Conservation (phyloP, 1,140 invertebrate species). For the Rhyacophila brunnea region DNA sequence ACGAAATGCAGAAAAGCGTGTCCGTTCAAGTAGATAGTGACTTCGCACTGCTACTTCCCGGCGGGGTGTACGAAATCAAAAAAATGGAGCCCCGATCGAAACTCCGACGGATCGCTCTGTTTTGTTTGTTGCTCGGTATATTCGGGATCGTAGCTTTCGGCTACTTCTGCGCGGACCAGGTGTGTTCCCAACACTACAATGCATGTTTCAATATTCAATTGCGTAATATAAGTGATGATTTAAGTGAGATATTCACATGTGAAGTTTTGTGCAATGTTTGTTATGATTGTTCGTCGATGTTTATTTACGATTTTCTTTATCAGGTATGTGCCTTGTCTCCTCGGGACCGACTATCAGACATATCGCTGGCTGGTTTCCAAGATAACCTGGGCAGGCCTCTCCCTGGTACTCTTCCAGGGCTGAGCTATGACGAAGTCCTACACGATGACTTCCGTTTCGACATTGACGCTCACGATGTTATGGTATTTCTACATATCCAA, state of each 20-base stretch:
- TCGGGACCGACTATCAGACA: constrained; percentile 53
- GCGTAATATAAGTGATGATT: neutral
- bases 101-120: constrained; percentile 71
- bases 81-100: constrained; percentile 74
- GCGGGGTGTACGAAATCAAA: constrained; percentile 71
- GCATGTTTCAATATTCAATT: neutral
- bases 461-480: constrained; percentile 89
- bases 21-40: constrained; percentile 76
- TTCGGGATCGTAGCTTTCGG: constrained; percentile 83
- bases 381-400: constrained; percentile 61
- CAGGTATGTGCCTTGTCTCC: constrained; percentile 73
- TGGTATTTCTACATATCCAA: constrained; percentile 98
- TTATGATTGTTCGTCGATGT: constrained; percentile 19
- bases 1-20: constrained; percentile 70
- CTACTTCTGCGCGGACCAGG: constrained; percentile 84
- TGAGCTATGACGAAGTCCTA: constrained; percentile 79
- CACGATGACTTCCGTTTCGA: constrained; percentile 86
- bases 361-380: constrained; percentile 49
- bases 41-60: constrained; percentile 66
- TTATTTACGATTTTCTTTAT: constrained; percentile 18
- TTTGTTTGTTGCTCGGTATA: constrained; percentile 74
- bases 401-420: constrained; percentile 51
- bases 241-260: neutral
- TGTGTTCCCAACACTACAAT: constrained; percentile 37
- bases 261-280: constrained; percentile 3